phyloP scores from a whole-genome alignment of 2,113 vertebrate species.

The Mesitornis unicolor region DNA sequence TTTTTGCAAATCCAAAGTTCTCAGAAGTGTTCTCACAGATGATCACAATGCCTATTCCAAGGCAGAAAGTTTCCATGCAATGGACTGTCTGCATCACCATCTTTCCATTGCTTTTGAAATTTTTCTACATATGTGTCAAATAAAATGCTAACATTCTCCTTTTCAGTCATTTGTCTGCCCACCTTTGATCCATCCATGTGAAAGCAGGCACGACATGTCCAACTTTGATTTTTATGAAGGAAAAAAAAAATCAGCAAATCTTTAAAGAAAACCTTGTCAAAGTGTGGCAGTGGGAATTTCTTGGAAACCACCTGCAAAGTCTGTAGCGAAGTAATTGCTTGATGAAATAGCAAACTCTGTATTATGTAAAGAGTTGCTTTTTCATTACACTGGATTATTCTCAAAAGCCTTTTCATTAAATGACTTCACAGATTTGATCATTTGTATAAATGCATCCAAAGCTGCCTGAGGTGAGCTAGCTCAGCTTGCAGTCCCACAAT shows the following conservation, averaged over 20 bases:
- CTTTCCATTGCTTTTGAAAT: background rate
- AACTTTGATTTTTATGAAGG: background rate
- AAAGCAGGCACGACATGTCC: background rate
- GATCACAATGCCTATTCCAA: background rate
- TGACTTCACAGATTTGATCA: background rate
- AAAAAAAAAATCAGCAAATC: background rate
- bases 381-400: background rate
- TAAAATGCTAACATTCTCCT: background rate
- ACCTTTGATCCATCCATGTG: background rate
- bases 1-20: background rate
- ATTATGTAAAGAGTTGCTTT: background rate
- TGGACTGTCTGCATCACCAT: background rate
- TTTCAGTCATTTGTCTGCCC: background rate
- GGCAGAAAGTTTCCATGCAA: background rate
- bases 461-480: background rate
- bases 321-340: background rate
- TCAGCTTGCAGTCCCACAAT: background rate
- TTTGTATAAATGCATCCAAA: background rate
- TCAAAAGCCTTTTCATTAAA: slow-evolving; percentile 7
- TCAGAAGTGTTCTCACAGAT: background rate
- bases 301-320: background rate
- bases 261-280: background rate
- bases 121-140: background rate
- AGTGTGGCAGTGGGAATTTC: background rate
- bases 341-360: background rate